phyloP scores from a whole-genome alignment of 2,113 vertebrate genomes.

The Butorides virescens region DNA sequence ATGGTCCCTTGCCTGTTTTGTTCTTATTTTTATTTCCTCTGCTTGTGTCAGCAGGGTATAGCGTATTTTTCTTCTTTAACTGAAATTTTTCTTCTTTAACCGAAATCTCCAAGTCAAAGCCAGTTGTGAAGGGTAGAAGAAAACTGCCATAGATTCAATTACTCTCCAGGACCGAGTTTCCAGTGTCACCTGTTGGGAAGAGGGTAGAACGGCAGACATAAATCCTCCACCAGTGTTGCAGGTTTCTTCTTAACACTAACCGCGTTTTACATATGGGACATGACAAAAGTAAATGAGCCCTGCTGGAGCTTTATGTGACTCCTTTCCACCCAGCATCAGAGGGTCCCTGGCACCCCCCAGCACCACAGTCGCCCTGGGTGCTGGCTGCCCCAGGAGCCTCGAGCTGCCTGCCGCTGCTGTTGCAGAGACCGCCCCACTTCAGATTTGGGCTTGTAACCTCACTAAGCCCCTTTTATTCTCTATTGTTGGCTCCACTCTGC shows the following conservation, averaged over 20 bases:
- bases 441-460: background rate
- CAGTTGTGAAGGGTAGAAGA: background rate
- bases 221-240: background rate
- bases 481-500: background rate
- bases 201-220: background rate
- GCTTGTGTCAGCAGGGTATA: background rate
- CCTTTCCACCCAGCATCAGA: background rate
- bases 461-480: background rate
- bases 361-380: accelerated
- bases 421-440: background rate
- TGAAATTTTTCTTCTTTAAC: background rate
- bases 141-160: background rate
- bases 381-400: accelerated
- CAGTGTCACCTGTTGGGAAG: background rate
- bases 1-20: background rate
- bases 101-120: background rate
- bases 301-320: background rate
- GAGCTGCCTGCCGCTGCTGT: background rate
- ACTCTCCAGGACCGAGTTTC: background rate
- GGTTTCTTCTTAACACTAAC: background rate
- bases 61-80: background rate
- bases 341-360: accelerated
- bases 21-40: background rate
- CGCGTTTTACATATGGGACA: background rate
- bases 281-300: background rate